Base-by-base conservation (phyloP, 2,888 invertebrate species). In the Lamellibrachia satsuma region DNA sequence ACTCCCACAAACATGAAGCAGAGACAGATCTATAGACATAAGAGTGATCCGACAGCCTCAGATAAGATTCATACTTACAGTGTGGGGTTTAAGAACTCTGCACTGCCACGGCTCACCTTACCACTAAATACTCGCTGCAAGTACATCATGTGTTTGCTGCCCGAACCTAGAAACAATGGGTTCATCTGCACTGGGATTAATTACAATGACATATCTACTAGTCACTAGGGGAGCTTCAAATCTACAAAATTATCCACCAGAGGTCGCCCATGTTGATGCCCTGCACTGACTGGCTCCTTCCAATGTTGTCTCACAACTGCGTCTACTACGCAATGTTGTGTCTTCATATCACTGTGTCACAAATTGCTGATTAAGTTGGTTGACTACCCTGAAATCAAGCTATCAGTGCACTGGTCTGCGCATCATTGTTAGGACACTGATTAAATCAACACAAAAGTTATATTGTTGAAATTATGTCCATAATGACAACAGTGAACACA, bases 61-160 rank as follows among this genome's bases (percentile, higher is more conserved):
- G 75, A n/a, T 75, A 22, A n/a, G 22, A 15, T 75, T 75, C 75
- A 15, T 75, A 75, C 75, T 75, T 22, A 75, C 75, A 75, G 75
- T 75, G 75, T 22, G 75, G 75, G 75, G 75, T 22, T 22, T n/a
- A 75, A 22, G 75, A 75, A 75, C 75, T 75, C 75, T 75, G 75
- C n/a, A 75, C 22, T 22, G 75, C 22, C 75, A 75, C 15, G 75
- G 22, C 75, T 75, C n/a, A 6, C n/a, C 75, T 22, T 75, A 75
- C 75, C 75, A 75, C 75, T 75, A 75, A 75, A 75, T 22, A 75
- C 75, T 4, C 22, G 75, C 75, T 75, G 75, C 75, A 75, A 75
- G 75, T 75, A 22, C 75, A 75, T 11, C 75, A 75, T 75, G 75
- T 75, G 75, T 75, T 75, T 75, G 75, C 75, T 75, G 75, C 75